phyloP scores from a whole-genome alignment of 2,113 vertebrate species.

The Osmerus mordax region DNA sequence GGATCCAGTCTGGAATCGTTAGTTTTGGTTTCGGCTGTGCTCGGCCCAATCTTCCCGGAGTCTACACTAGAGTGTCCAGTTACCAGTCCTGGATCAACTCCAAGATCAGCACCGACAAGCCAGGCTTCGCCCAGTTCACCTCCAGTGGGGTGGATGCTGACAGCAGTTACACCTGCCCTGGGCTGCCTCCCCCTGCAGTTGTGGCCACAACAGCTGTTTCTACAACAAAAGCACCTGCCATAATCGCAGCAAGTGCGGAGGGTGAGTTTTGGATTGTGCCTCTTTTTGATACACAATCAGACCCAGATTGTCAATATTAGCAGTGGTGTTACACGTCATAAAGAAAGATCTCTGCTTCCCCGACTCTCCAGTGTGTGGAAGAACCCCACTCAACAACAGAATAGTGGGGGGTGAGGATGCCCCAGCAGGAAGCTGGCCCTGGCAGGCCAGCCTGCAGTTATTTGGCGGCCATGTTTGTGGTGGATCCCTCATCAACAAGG shows the following conservation, averaged over 20 bases:
- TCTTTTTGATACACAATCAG: too few relatives aligned
- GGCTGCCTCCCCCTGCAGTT: background rate
- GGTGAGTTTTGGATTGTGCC: too few relatives aligned
- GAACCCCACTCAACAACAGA: constrained; percentile 22
- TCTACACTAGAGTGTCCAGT: constrained; percentile 77
- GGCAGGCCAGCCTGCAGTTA: constrained; percentile 57
- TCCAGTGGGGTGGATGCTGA: constrained; percentile 54
- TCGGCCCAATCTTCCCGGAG: constrained; percentile 73
- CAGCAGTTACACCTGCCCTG: constrained; percentile 21
- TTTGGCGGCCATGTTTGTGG: constrained; percentile 50
- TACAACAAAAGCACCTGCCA: too few relatives aligned
- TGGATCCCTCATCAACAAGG: constrained; percentile 54
- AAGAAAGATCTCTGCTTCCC: too few relatives aligned
- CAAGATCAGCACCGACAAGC: constrained; percentile 11
- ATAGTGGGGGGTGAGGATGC: constrained; percentile 15
- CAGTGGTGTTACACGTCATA: too few relatives aligned
- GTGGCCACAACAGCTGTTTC: too few relatives aligned
- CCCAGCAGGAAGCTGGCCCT: constrained; percentile 50
- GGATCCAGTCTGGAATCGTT: constrained; percentile 79
- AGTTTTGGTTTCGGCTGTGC: constrained; percentile 81
- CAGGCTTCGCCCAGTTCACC: constrained; percentile 43
- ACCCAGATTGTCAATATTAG: too few relatives aligned
- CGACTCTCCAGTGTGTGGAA: constrained; percentile 65
- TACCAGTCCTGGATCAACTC: constrained; percentile 75
- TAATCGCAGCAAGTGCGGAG: too few relatives aligned